Conservation (phyloP, 2,797 vertebrate genomes). For the Leuciscus waleckii region DNA sequence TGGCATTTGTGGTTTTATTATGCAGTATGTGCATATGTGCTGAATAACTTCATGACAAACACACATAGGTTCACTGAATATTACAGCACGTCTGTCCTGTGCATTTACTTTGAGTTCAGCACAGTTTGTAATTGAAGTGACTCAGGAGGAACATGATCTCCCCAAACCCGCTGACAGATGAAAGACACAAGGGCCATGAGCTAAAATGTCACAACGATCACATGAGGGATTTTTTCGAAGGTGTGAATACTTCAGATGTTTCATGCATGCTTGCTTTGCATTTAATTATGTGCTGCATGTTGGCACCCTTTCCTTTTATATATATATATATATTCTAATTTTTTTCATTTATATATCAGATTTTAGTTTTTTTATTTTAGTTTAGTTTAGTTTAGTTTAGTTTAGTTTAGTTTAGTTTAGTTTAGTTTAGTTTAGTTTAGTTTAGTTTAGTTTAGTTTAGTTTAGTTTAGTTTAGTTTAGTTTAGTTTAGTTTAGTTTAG, state of each 20-base stretch:
- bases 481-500: too few species aligned
- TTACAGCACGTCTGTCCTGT: neutral
- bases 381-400: too few species aligned
- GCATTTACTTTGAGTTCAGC: neutral
- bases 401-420: too few species aligned
- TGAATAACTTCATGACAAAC: neutral
- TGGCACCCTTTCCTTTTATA: neutral
- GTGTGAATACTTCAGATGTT: slow-evolving; percentile 44
- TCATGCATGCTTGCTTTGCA: slow-evolving; percentile 18
- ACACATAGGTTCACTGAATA: neutral
- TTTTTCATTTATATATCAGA: too few species aligned
- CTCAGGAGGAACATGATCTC: slow-evolving; percentile 23
- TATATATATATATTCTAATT: too few species aligned
- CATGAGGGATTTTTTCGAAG: slow-evolving; percentile 67
- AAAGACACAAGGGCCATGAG: slow-evolving; percentile 55
- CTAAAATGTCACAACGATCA: slow-evolving; percentile 62
- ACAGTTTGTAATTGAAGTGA: slow-evolving; percentile 32
- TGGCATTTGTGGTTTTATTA: neutral
- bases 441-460: too few species aligned
- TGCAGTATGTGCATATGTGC: neutral
- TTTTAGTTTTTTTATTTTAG: too few species aligned
- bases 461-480: too few species aligned
- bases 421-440: too few species aligned
- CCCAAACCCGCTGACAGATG: slow-evolving; percentile 2
- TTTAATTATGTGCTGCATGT: neutral